Base-by-base conservation (phyloP, 2,888 invertebrate genomes). In the Apodemia hepburni region DNA sequence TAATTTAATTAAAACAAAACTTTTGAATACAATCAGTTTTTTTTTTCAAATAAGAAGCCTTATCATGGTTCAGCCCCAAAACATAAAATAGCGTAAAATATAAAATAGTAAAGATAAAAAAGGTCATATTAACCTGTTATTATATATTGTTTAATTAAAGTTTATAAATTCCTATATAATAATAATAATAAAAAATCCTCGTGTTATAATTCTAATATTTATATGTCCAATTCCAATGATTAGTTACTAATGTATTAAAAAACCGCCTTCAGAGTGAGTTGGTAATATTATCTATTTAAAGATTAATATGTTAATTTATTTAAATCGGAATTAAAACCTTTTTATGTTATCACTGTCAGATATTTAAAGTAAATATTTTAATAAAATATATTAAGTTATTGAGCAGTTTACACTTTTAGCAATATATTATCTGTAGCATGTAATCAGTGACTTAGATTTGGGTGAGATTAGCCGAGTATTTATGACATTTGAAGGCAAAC, bases 401-500 rank as follows among this genome's bases (percentile, higher is more conserved):
- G 51, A 27, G 12, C 51, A 51, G 22, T 22, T 51, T 18, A 51
- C 51, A 51, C 51, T 9, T 51, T 51, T 51, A 51, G 51, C 18
- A 51, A 51, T 51, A 51, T 51, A 51, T 27, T 51, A 45, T 61
- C 57, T 18, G 45, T 51, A 22, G 42, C 57, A 45, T 61, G 42
- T 61, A 57, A 42, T 42, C 42, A 58, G 54, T 61, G 61, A 61
- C 38, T 61, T 61, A 51, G 51, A 51, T 51, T 51, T 51, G 51
- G 35, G 17, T 8, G 29, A 61, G 58, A 58, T 61, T 61, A 58
- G 61, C 47, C 27, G 22, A 61, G 45, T 61, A 61, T 58, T 61
- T 61, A 61, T 33, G 61, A 61, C 61, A 57, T 29, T 47, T 18
- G 58, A 47, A 61, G 58, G 58, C 58, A 45, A 59, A 22, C 58